These are phyloP conservation scores for Pachyuromys duprasi DNA, from an alignment of 2,797 vertebrate species.

Conservation along the genomic window DNA sequence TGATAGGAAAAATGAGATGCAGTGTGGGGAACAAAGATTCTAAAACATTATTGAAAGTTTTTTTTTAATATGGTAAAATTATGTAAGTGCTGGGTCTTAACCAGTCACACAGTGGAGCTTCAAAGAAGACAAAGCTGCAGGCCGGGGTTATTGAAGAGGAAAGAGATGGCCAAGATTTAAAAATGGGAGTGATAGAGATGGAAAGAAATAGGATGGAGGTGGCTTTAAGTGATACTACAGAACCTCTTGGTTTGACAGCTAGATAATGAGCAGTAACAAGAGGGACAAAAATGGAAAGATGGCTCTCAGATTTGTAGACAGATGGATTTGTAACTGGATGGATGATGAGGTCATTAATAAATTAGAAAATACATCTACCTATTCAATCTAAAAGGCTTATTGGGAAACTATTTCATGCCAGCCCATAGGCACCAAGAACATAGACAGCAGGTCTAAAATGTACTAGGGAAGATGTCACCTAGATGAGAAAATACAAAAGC, in stretches of 20 bases:
- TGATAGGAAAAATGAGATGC: too few species aligned
- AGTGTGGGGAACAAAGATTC: too few species aligned
- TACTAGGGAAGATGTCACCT: not conserved
- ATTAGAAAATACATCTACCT: not conserved
- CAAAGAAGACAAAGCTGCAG: not conserved
- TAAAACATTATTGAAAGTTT: not conserved
- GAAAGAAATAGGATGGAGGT: not conserved
- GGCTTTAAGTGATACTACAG: not conserved
- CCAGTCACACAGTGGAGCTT: not conserved
- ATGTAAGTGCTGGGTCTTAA: not conserved
- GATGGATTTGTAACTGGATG: not conserved
- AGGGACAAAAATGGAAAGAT: not conserved
- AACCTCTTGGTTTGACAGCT: not conserved
- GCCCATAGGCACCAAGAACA: not conserved
- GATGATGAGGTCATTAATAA: not conserved
- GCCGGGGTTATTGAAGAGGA: not conserved
- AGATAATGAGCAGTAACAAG: not conserved
- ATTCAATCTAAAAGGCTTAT: conserved; percentile 10
- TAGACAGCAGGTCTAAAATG: not conserved
- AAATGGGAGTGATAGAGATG: not conserved
- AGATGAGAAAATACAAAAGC: not conserved
- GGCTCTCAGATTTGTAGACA: not conserved
- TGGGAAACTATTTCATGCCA: not conserved
- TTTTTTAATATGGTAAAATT: not conserved
- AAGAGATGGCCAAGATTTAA: not conserved